Base-by-base conservation (phyloP, 2,888 invertebrate species). In the Nesidiocoris tenuis region DNA sequence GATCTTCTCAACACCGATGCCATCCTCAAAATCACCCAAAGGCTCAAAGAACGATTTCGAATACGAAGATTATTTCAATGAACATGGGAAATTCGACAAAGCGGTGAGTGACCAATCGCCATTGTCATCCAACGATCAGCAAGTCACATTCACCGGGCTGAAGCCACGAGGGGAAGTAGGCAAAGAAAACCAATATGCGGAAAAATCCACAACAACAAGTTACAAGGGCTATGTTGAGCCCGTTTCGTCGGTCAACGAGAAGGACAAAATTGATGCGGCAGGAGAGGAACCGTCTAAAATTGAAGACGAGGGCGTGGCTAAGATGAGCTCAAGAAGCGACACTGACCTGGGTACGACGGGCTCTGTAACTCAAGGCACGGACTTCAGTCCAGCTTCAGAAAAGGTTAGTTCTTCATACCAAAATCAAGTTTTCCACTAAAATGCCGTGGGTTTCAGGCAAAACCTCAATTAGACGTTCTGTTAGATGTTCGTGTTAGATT, bases 51-150 rank as follows among this genome's bases (percentile, higher is more conserved):
- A 63, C 7, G 71, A 75, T 18, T 66, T 70, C 76, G 78, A 78
- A 57, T 77, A 77, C 57, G 77, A 77, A 22, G 78, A 78, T 66
- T 78, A 77, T 56, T 78, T 68, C 71, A 76, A 64, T n/a, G 77
- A 75, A 16, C 56, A 56, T 0, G 75, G 65, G 17, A 75, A 75
- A 54, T 74, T 71, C 75, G 70, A 70, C 9, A 63, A 63, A 55
- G 66, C 75, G 0, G 22, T 75, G 54, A 71, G 68, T n/a, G 80
- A 80, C 57, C 80, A 80, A 68, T 77, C 80, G 57, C 80, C 80
- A 2, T 80, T 78, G 17, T 78, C 80, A n/a, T 80, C 80, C n/a
- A 79, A 80, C 61, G 78, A 79, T 54, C 79, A 80, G 59, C 71
- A 77, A 22, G 70, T 78, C 16, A 77, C 78, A 9, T 80, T 78